Evolutionary conservation across 2,113 vertebrate species (phyloP), one percentile per base, ranked within the genome.

Genomic region (Melanocharis versteri): DNA sequence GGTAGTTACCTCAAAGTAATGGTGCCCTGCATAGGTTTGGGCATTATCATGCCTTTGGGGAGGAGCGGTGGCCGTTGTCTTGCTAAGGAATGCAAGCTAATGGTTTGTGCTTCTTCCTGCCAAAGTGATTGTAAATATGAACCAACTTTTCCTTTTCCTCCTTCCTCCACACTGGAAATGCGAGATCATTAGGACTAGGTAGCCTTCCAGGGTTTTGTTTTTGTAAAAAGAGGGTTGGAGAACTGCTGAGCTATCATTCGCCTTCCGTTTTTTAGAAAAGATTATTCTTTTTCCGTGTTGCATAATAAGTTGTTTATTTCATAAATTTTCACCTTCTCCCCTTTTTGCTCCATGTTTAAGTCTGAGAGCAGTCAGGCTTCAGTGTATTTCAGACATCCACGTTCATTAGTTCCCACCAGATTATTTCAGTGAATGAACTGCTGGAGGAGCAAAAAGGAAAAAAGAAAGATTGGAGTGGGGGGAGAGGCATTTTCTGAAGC

Each of bases 271-370:
- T 45, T 66, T 10, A 18, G 13, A 28, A 42, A 23, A 70, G 5
- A 13, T 57, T 61, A 11, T 72, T 40, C 2, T 70, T 66, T 54
- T 72, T 40, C 12, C 42, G 3, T 65, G 30, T 50, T 70, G 21
- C 5, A 1, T 76, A 57, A 44, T 30, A 22, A 33, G 17, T 51
- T 48, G 8, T 37, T 69, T 37, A 37, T 90, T n/a, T 75, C 8
- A 35, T 39, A 26, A n/a, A 50, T 33, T 54, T 80, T 78, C 28
- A 48, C 33, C 22, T 78, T 54, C 2, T 53, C 28, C 10, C 12
- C 2, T 2, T 77, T 80, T 69, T 89, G 23, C 62, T 9, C 15
- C 1, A 0, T 1, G 1, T 47, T 37, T 24, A 50, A 35, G 23
- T 58, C 23, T 4, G 13, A 71, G 21, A 88, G 28, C 27, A 26